These are phyloP conservation scores for Takifugu bimaculatus DNA, from an alignment of 2,113 vertebrate species.

Conservation along the genomic window DNA sequence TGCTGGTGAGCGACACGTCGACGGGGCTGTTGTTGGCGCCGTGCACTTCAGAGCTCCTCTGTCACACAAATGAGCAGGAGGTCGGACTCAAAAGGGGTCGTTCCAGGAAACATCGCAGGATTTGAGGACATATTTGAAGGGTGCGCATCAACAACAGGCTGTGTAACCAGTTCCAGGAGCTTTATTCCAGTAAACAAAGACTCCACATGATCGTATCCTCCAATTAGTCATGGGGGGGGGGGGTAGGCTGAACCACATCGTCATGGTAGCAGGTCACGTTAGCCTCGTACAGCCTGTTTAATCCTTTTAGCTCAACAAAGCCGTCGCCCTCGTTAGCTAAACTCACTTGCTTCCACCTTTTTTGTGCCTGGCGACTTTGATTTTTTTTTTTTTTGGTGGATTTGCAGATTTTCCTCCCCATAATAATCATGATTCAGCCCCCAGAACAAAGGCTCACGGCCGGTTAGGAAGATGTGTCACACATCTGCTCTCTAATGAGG, in stretches of 20 bases:
- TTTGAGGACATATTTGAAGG: too few species aligned
- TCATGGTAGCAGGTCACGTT: neutral
- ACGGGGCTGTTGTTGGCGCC: too few species aligned
- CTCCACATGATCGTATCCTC: neutral
- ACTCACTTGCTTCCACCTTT: conserved; percentile 12
- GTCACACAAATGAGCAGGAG: neutral
- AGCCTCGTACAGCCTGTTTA: conserved; percentile 29
- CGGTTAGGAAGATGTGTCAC: conserved; percentile 12
- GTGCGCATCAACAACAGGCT: too few species aligned
- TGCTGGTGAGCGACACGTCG: too few species aligned
- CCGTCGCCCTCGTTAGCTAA: conserved; percentile 14
- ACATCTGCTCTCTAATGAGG: conserved; percentile 4
- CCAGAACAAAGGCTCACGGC: conserved; percentile 15
- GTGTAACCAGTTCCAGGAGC: too few species aligned
- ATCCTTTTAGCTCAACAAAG: conserved; percentile 46
- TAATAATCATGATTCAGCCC: conserved; percentile 24
- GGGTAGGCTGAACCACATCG: neutral
- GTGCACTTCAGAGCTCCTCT: too few species aligned
- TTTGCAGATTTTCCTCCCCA: conserved; percentile 28
- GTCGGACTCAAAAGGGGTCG: too few species aligned
- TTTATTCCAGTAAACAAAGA: too few species aligned
- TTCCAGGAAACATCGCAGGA: too few species aligned
- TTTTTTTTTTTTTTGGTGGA: conserved; percentile 16
- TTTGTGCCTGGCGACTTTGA: conserved; percentile 31
- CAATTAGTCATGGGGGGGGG: neutral